Percentiles rank a stretch among this genome's conserved stretches.
Evolutionary conservation across 2,797 vertebrate species (phyloP).

Genomic region (Monodelphis domestica): DNA sequence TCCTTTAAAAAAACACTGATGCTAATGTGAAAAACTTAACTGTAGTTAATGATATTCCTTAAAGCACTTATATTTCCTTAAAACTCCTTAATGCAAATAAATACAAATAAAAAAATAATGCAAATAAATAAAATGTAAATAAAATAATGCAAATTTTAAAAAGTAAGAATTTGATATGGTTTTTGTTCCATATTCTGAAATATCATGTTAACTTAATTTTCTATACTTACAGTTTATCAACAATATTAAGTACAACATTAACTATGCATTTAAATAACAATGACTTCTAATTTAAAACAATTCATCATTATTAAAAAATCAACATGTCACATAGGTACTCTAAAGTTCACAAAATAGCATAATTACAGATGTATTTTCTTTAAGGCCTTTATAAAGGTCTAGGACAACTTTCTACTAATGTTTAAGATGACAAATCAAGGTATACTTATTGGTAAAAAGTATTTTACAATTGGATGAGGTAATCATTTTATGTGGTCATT

Average conservation of each 20-base stretch:
- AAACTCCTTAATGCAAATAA: background rate
- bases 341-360: background rate
- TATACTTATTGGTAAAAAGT: background rate
- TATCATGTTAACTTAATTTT: background rate
- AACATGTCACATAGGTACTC: background rate
- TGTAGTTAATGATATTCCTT: background rate
- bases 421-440: background rate
- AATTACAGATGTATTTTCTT: background rate
- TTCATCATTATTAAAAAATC: background rate
- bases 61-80: background rate
- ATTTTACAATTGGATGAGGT: background rate
- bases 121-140: no score
- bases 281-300: background rate
- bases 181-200: background rate
- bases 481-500: background rate
- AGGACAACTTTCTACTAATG: background rate
- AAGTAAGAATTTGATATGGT: background rate
- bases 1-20: background rate
- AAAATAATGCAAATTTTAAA: background rate
- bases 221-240: background rate
- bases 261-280: background rate
- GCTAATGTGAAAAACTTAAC: background rate
- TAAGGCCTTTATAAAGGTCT: background rate
- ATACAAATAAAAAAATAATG: no score
- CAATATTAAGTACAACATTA: background rate